phyloP scores from a whole-genome alignment of 2,797 vertebrate genomes.

The Mionectes olivaceus region DNA sequence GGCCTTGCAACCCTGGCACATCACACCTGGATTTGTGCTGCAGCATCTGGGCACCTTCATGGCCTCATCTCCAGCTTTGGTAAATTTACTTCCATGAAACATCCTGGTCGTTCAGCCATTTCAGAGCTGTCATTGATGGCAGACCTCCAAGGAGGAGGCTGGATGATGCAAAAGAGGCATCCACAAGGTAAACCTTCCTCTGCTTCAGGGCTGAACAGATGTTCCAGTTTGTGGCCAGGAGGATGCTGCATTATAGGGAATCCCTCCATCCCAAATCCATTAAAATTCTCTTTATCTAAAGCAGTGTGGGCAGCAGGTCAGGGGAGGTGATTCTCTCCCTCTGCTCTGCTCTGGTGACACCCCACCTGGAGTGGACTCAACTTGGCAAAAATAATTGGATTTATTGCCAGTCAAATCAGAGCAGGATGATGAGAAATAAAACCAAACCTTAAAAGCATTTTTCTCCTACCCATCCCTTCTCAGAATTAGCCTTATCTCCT shows the following conservation, averaged over 20 bases:
- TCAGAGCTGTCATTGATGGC: background rate
- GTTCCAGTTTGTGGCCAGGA: background rate
- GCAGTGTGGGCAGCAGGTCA: background rate
- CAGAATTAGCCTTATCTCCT: background rate
- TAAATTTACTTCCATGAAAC: background rate
- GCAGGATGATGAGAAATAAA: background rate
- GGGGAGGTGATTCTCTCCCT: background rate
- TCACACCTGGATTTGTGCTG: background rate
- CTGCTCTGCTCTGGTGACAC: background rate
- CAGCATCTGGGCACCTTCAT: accelerated
- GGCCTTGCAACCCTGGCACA: background rate
- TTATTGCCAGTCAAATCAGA: background rate
- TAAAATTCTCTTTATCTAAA: background rate
- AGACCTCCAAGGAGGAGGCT: background rate
- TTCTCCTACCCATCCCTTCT: background rate
- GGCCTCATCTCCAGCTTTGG: background rate
- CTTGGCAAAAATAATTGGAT: background rate
- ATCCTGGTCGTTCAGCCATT: background rate
- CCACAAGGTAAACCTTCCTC: background rate
- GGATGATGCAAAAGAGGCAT: background rate
- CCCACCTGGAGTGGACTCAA: background rate
- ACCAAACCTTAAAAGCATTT: background rate
- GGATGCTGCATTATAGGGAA: background rate
- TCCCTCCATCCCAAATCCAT: background rate
- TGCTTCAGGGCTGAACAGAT: background rate